Conservation (phyloP, 92 coral and sea anemone species). For the Pocillopora grandis region DNA sequence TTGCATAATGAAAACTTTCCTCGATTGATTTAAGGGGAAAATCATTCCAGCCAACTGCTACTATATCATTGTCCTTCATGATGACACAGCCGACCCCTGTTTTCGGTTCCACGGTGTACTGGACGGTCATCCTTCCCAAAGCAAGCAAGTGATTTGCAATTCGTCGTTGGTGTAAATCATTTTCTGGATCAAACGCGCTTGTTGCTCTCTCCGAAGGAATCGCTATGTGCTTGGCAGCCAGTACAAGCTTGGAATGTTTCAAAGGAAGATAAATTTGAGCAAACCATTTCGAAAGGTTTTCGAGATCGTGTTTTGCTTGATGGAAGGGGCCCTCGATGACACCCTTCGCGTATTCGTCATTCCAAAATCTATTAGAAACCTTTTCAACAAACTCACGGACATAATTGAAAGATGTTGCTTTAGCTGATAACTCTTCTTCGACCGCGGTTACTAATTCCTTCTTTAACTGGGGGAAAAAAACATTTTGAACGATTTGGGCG, state of each 20-base stretch:
- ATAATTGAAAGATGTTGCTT: slow-evolving; percentile 2
- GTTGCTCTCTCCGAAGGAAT: not conserved
- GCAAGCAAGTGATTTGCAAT: slow-evolving; percentile 39
- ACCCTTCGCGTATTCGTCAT: not conserved
- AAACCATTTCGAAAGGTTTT: slow-evolving; percentile 27
- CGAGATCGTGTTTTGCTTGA: not conserved
- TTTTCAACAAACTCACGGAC: not conserved
- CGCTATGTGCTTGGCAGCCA: no score
- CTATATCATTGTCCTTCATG: slow-evolving; percentile 23
- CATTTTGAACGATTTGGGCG: slow-evolving; percentile 3
- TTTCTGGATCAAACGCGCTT: slow-evolving; percentile 19
- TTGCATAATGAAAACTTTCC: slow-evolving; percentile 29
- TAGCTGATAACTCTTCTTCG: not conserved
- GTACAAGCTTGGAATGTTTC: not conserved
- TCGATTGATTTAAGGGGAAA: slow-evolving; percentile 28
- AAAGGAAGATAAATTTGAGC: slow-evolving; percentile 21
- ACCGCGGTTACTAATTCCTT: not conserved
- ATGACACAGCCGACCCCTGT: slow-evolving; percentile 41
- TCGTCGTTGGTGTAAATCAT: not conserved
- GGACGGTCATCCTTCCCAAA: slow-evolving; percentile 30
- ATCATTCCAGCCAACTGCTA: slow-evolving; percentile 42
- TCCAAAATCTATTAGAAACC: slow-evolving; percentile 20
- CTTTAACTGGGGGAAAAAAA: slow-evolving; percentile 16
- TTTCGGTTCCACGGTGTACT: slow-evolving; percentile 35
- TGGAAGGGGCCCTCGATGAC: not conserved